phyloP scores from a whole-genome alignment of 2,888 invertebrate species.

The Capitulum mitella region DNA sequence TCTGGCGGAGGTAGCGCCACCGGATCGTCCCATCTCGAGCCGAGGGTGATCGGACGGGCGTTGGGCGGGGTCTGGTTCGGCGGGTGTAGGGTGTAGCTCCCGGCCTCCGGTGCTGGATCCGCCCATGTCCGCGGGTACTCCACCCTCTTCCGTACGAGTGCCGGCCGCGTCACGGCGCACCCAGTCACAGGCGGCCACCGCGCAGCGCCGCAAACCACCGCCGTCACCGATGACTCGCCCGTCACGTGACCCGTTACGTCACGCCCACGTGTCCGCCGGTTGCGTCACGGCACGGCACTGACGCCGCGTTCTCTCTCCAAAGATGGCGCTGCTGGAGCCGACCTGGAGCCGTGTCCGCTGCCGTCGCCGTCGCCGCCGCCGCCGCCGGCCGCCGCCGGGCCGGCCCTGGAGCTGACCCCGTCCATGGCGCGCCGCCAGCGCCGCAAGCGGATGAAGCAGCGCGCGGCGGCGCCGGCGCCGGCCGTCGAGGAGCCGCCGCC shows the following conservation, averaged over 20 bases:
- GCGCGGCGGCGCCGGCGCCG: slow-evolving; percentile 2
- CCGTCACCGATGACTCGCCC: no score
- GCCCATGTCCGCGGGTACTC: no score
- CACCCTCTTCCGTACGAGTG: no score
- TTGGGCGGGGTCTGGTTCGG: no score
- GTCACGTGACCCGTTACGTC: neutral
- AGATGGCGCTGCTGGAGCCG: neutral
- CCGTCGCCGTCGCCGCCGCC: neutral
- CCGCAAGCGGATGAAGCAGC: slow-evolving; percentile 23
- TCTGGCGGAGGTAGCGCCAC: no score
- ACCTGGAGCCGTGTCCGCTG: neutral
- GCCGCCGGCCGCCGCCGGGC: neutral
- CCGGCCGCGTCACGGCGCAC: no score
- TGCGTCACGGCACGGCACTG: slow-evolving; percentile 3
- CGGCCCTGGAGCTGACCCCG: slow-evolving; percentile 1
- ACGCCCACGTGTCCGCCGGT: neutral
- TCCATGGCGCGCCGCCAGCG: slow-evolving; percentile 20
- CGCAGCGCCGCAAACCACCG: no score
- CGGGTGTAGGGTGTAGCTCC: no score
- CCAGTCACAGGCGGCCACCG: no score
- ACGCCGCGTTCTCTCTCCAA: neutral
- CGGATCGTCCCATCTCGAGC: no score
- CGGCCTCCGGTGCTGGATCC: no score
- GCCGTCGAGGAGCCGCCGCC: slow-evolving; percentile 41
- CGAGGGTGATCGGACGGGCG: no score